Conservation (phyloP, 37 sponge, comb jelly and placozoan genomes). For the Corticium candelabrum region DNA sequence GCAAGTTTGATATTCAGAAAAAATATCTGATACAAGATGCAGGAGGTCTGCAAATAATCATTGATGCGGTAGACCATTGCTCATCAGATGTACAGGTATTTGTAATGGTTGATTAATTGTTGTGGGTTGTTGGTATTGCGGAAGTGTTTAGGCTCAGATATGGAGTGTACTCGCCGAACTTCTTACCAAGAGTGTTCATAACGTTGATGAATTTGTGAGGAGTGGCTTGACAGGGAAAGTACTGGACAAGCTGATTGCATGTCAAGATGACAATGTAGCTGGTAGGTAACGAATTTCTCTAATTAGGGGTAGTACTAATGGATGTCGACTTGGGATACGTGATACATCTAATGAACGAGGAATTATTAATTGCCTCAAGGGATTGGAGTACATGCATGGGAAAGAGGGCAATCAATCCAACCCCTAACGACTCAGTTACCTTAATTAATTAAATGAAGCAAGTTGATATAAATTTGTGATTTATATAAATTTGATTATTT, state of each 20-base stretch:
- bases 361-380: no score
- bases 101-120: neutral
- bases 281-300: no score
- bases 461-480: no score
- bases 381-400: no score
- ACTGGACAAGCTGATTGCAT: neutral
- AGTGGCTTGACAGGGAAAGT: neutral
- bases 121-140: neutral
- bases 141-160: neutral
- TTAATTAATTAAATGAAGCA: no score
- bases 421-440: no score
- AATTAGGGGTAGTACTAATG: no score
- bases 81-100: conserved; percentile 56
- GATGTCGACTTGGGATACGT: no score
- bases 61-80: conserved; percentile 58
- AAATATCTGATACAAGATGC: conserved; percentile 58
- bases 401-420: no score
- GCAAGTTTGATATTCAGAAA: conserved; percentile 28
- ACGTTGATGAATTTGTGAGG: neutral
- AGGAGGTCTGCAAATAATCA: conserved; percentile 34
- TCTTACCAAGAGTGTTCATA: neutral
- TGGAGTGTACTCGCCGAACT: neutral
- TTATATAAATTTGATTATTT: no score
- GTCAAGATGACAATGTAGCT: no score
- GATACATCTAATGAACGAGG: neutral